Evolutionary conservation across 2,888 invertebrate genomes (phyloP).

Genomic region (Ochropleura leucogaster): DNA sequence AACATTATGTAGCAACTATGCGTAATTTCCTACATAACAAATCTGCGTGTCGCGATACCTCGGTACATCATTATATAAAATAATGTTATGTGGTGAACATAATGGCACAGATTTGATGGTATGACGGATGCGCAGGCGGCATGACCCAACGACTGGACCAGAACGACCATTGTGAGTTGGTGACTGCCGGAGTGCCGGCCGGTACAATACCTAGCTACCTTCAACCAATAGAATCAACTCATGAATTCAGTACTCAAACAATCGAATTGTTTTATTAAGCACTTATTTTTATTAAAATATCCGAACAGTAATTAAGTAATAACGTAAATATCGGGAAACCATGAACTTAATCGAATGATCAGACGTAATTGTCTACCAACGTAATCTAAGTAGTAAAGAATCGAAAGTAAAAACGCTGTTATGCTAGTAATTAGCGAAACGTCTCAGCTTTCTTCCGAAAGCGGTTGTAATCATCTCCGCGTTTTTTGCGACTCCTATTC

Average conservation of each 20-base stretch:
- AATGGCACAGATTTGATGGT: slow-evolving; percentile 68
- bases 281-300: not conserved
- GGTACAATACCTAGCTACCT: slow-evolving; percentile 57
- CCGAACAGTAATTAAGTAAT: not conserved
- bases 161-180: slow-evolving; percentile 72
- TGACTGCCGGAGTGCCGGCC: slow-evolving; percentile 53
- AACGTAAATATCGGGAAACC: not conserved
- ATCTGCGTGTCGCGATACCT: slow-evolving; percentile 38
- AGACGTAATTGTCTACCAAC: slow-evolving; percentile 20
- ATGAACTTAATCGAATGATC: not conserved
- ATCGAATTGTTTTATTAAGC: slow-evolving; percentile 26
- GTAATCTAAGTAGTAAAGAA: slow-evolving; percentile 52
- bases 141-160: slow-evolving; percentile 81
- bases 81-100: slow-evolving; percentile 57
- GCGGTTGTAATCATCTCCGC: slow-evolving; percentile 56
- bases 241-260: slow-evolving; percentile 38
- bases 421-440: slow-evolving; percentile 58
- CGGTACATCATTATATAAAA: slow-evolving; percentile 49
- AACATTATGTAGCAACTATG: not conserved
- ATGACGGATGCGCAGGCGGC: slow-evolving; percentile 79
- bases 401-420: slow-evolving; percentile 63
- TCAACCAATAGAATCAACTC: slow-evolving; percentile 41
- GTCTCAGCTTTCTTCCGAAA: slow-evolving; percentile 63
- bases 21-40: slow-evolving; percentile 50
- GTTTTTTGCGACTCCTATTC: slow-evolving; percentile 59